These are phyloP conservation scores for Brachypodius melanocephalos DNA, from an alignment of 2,113 vertebrate species.

Conservation along the genomic window DNA sequence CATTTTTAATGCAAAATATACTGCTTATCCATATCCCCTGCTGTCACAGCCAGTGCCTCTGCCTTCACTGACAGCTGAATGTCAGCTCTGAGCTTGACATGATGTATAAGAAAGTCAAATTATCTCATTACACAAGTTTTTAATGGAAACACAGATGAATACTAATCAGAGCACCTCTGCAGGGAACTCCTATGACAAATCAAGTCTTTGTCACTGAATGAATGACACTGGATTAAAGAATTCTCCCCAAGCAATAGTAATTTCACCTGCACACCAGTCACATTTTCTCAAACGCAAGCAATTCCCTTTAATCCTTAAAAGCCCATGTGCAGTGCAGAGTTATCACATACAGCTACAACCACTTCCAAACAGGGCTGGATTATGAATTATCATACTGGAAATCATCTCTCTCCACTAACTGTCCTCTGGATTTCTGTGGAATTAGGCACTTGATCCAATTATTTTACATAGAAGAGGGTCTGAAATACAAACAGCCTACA, in stretches of 20 bases:
- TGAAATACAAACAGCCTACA: neutral
- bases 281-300: neutral
- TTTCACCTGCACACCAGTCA: neutral
- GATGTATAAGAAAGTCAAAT: conserved; percentile 25
- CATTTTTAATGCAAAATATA: neutral
- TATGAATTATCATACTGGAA: neutral
- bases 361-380: neutral
- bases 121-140: conserved; percentile 31
- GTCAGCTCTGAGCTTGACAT: neutral
- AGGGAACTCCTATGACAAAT: conserved; percentile 33
- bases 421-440: neutral
- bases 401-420: neutral
- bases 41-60: neutral
- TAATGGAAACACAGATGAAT: conserved; percentile 14
- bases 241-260: conserved; percentile 26
- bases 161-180: conserved; percentile 24
- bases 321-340: neutral
- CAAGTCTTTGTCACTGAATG: neutral
- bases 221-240: conserved; percentile 31
- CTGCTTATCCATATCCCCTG: rapidly evolving
- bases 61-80: neutral
- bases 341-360: neutral
- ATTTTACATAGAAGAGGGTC: neutral
- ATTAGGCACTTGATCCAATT: neutral
- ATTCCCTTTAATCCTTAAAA: conserved; percentile 23